Conservation (phyloP, 30 jellyfish, hydroid and myxozoan species). For the Chrysaora quinquecirrha region DNA sequence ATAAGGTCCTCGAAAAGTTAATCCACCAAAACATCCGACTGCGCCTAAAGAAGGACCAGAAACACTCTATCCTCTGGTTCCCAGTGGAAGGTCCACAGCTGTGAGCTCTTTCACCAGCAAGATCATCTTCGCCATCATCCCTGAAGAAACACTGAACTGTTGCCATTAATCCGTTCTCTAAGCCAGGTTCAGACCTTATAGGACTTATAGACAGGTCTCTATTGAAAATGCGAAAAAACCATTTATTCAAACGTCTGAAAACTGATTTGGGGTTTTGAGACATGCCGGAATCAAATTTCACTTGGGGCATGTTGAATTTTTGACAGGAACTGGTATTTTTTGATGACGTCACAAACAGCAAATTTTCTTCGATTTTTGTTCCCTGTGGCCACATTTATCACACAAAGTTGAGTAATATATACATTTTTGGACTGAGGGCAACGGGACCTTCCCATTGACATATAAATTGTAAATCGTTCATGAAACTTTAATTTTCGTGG, state of each 20-base stretch:
- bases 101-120: too few species aligned
- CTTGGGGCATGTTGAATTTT: conserved; percentile 34
- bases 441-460: not conserved
- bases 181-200: too few species aligned
- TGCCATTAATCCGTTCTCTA: too few species aligned
- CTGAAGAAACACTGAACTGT: too few species aligned
- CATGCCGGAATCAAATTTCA: conserved; percentile 34
- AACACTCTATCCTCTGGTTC: too few species aligned
- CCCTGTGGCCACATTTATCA: not conserved
- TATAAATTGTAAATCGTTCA: too few species aligned
- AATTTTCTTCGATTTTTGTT: not conserved
- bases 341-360: conserved; percentile 17
- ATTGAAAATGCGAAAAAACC: conserved; percentile 20
- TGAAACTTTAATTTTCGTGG: not conserved
- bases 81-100: too few species aligned
- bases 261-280: conserved; percentile 39
- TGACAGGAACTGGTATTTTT: conserved; percentile 25
- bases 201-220: conserved; percentile 37
- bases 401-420: not conserved
- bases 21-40: too few species aligned
- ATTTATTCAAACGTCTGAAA: conserved; percentile 17
- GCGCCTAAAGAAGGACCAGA: too few species aligned
- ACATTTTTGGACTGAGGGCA: not conserved
- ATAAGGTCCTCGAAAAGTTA: too few species aligned
- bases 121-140: too few species aligned